A percentile compares a stretch with the other conserved stretches of the same genome.
Evolutionary conservation across 1,140 invertebrate species (phyloP).

Genomic region (Homalodisca vitripennis): DNA sequence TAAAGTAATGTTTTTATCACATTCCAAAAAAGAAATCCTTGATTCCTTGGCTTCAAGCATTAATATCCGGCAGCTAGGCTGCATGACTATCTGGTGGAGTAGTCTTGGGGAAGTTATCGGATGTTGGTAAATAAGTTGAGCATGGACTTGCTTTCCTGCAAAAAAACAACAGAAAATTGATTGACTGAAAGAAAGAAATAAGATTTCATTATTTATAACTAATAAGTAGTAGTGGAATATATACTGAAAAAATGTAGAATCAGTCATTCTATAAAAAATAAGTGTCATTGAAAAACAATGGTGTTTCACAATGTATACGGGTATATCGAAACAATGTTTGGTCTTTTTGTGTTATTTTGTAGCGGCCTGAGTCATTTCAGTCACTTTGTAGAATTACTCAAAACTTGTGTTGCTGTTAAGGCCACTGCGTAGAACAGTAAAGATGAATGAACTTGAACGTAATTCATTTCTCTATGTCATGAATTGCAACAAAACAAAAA

Average conservation of each 20-base stretch:
- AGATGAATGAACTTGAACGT: too few species aligned
- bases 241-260: not conserved
- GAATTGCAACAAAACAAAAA: too few species aligned
- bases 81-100: not conserved
- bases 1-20: too few species aligned
- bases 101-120: slow-evolving; percentile 50
- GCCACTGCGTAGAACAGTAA: too few species aligned
- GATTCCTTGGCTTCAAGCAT: too few species aligned
- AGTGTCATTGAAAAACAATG: not conserved
- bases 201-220: not conserved
- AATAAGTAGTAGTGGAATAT: too few species aligned
- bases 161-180: slow-evolving; percentile 42
- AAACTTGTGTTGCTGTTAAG: too few species aligned
- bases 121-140: slow-evolving; percentile 94
- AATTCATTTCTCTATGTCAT: too few species aligned
- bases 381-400: too few species aligned
- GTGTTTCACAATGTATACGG: not conserved
- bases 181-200: not conserved
- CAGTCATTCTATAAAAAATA: not conserved
- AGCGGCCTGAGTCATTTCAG: too few species aligned
- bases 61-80: slow-evolving; percentile 18
- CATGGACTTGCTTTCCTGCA: slow-evolving; percentile 91
- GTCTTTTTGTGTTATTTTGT: not conserved
- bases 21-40: too few species aligned
- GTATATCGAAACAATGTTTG: not conserved